Base-by-base conservation (phyloP, 2,113 vertebrate species). In the Trichechus manatus region DNA sequence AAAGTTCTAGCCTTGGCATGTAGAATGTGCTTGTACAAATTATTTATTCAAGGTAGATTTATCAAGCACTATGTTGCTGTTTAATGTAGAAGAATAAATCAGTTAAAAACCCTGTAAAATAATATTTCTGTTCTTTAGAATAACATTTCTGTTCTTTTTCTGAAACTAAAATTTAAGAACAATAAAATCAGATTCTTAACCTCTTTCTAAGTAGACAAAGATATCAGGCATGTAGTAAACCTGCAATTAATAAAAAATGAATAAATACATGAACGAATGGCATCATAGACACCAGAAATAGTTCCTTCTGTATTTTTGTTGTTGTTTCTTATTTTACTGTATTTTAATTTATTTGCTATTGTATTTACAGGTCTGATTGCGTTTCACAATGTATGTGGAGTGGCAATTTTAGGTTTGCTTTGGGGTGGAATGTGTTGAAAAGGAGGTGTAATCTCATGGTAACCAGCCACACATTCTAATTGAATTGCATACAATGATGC, bases 391-490 rank as follows among this genome's bases (percentile, higher is more conserved):
- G 11, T 36, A 6, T 36, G 33, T 8, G 63, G 6, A 20, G 1
- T 78, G 90, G 63, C 4, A 75, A 2, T 63, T 63, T 86, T 61
- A 66, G 27, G 47, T 91, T 96, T 80, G 23, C 11, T 92, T 78
- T 89, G 15, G 50, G 27, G 25, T 91, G 77, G 47, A 93, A 87
- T 80, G 7, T 82, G 23, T 47, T 93, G 42, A 92, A 97, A 91
- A 31, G 13, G 39, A 94, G 56, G 0, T 47, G 6, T 39, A 86
- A 70, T 96, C 82, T 93, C 78, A 14, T 0, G 13, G n/a, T 95
- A 77, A 83, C 75, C 59, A 91, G 94, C 83, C 42, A 95, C 74
- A 89, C 14, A 72, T 91, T 94, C 75, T 68, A 94, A 86, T 68
- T n/a, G 11, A 63, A 61, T 68, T 66, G 23, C 42, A 63, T 74